phyloP scores from a whole-genome alignment of 2,113 vertebrate genomes.

The Syngnathus typhle region DNA sequence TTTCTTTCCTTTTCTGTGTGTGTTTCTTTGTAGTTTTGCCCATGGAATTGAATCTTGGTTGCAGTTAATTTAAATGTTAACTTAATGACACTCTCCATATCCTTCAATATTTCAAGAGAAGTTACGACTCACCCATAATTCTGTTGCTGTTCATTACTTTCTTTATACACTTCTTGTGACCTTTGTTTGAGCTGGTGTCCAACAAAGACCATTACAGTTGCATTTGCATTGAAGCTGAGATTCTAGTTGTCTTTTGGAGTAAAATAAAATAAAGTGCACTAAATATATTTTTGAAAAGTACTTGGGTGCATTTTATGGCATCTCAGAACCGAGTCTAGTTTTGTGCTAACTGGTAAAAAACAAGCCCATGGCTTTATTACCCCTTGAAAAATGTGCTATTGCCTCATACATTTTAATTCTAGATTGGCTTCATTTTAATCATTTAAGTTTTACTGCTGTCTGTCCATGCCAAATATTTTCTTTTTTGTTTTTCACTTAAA shows the following conservation, averaged over 20 bases:
- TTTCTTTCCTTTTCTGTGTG: not conserved
- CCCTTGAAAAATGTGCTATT: not conserved
- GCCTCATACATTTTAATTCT: not conserved
- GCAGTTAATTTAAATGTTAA: not conserved
- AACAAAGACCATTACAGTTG: not conserved
- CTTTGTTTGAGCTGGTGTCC: not conserved
- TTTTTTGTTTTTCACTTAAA: not conserved
- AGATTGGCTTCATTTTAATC: not conserved
- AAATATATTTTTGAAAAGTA: not conserved
- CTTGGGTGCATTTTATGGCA: not conserved
- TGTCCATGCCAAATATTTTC: too few species aligned
- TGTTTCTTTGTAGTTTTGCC: not conserved
- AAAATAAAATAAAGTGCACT: not conserved
- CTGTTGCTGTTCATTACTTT: too few species aligned
- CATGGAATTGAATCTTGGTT: slow-evolving; percentile 21
- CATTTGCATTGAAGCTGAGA: not conserved
- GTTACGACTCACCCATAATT: not conserved
- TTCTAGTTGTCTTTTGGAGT: not conserved
- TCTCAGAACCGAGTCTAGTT: not conserved
- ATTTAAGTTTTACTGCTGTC: slow-evolving; percentile 1
- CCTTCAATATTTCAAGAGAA: not conserved
- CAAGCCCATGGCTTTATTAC: not conserved
- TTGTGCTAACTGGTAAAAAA: not conserved
- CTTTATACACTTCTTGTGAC: too few species aligned
- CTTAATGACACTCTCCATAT: not conserved